Percentiles rank a stretch among this genome's conserved stretches.
phyloP scores from a whole-genome alignment of 2,113 vertebrate species.

The Climacteris rufus region DNA sequence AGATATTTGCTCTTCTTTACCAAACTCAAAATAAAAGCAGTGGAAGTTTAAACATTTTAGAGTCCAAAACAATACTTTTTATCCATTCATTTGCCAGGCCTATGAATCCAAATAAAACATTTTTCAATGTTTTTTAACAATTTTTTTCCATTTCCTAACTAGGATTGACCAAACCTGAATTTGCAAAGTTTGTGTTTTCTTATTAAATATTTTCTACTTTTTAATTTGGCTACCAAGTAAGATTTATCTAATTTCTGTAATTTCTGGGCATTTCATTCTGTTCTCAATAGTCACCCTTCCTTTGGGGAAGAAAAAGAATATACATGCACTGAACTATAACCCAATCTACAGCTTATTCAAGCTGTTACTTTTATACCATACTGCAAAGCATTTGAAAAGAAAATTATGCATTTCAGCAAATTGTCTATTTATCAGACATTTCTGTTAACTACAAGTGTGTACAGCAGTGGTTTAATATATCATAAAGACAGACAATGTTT shows the following conservation, averaged over 20 bases:
- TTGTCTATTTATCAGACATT: not conserved
- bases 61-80: not conserved
- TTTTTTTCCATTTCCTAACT: not conserved
- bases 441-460: not conserved
- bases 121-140: not conserved
- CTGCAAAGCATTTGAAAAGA: not conserved
- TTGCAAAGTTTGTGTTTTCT: not conserved
- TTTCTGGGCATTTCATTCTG: not conserved
- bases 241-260: not conserved
- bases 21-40: not conserved
- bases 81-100: not conserved
- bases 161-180: not conserved
- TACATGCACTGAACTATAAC: not conserved
- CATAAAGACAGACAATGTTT: not conserved
- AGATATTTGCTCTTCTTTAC: not conserved
- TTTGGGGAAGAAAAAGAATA: not conserved
- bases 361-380: not conserved
- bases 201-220: not conserved
- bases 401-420: not conserved
- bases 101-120: not conserved
- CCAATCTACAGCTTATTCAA: not conserved
- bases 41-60: not conserved
- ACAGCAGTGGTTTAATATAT: slow-evolving; percentile 15
- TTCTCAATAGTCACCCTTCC: not conserved
- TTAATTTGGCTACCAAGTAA: not conserved